Evolutionary conservation across 2,113 vertebrate genomes (phyloP), one percentile per base, ranked within the genome.

Genomic region (Chamaea fasciata): DNA sequence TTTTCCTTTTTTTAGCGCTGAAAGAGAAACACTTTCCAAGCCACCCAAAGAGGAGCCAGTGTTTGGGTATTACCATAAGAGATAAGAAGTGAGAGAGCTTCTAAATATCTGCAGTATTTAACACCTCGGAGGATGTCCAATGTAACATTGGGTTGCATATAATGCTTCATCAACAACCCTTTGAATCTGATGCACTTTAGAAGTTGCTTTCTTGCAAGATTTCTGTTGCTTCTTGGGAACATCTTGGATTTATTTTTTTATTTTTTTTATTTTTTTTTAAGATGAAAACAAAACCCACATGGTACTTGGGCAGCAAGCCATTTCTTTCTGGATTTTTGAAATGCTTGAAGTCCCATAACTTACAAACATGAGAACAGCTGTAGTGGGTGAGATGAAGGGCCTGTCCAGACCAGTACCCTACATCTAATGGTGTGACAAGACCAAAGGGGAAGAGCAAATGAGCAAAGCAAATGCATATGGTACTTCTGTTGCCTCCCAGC

Each of bases 231-330:
- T 69, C 90, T 84, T 91, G 50, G 1, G 9, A 94, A 92, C 78
- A 77, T 87, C 63, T 91, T 95, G 73, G 55, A 55, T 79, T n/a
- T n/a, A n/a, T n/a, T n/a, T n/a, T n/a, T 79, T 83, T 87, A 50
- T 76, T 4, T 46, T 49, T 52, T 37, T 68, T n/a, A n/a, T 35
- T 33, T 55, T 33, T 52, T 60, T 77, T 96, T 63, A 83, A 88
- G 90, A 95, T 87, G 46, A 95, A 89, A 95, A 87, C 70, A 91
- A 95, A 88, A 16, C 35, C 42, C 92, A 93, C 75, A 83, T 93
- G 75, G 47, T 37, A 85, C 26, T 77, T 83, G 33, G 79, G 90
- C 90, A 92, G 44, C 22, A 60, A 67, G 71, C 75, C 82, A 87
- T 84, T 95, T 89, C 52, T 47, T 84, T 65, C 46, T 67, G 59